Base-by-base conservation (phyloP, 2,888 invertebrate genomes). In the Euspilapteryx auroguttella region DNA sequence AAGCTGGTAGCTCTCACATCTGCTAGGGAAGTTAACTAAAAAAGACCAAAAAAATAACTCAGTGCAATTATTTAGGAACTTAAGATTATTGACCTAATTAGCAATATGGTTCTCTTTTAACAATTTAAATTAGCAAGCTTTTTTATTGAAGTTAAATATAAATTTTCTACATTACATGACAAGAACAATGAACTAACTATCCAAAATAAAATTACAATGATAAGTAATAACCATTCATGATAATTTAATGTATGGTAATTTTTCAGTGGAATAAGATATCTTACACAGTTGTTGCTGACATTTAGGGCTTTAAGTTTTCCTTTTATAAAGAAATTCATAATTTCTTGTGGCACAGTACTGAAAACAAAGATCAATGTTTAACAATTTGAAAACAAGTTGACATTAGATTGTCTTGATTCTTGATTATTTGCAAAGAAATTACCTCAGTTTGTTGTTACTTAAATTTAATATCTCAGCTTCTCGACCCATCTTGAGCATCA, bases 261-360 rank as follows among this genome's bases (percentile, higher is more conserved):
- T n/a, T n/a, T n/a, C n/a, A 21, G 3, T 5, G 13, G 6, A 4
- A 12, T 27, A 2, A 26, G 8, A 8, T n/a, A 26, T 48, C 69
- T 61, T 45, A 69, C 73, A 43, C 63, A 49, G 38, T 75, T 75
- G 35, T 69, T 34, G 37, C 69, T 69, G 13, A 75, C 45, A 38
- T 73, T 58, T 5, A 75, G 46, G 11, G 52, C 54, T 23, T 44
- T 54, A 14, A 73, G 45, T 29, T 61, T 55, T 15, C 71, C 66
- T 45, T 63, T 71, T 9, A 65, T 63, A 32, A 75, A 73, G 34
- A 69, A 75, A 41, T 73, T 73, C 24, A 73, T 42, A 31, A 73
- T 47, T n/a, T 66, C 65, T 31, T 49, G 35, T 28, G 73, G 75
- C 25, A 62, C 45, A 38, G 54, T 46, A 28, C 73, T 75, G 53